Base-by-base conservation (phyloP, 2,888 invertebrate genomes). In the Cephus pygmeus region DNA sequence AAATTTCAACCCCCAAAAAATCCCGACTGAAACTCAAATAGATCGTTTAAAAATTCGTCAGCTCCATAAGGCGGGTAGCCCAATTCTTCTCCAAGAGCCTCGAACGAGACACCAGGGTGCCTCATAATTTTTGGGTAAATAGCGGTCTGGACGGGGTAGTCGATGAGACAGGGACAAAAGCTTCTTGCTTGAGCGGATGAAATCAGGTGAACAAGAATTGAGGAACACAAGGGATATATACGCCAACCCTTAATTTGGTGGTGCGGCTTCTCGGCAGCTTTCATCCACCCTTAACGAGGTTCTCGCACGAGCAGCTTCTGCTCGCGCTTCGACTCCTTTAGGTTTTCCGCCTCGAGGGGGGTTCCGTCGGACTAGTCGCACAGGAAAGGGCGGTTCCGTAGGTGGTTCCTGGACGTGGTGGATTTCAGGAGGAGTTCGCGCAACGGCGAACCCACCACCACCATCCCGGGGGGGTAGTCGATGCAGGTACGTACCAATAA, bases 221-320 rank as follows among this genome's bases (percentile, higher is more conserved):
- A 23, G 56, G 56, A 56, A 56, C 56, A 56, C 56, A 56, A 56
- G 56, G 56, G 23, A 23, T 9, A 56, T 9, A 23, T 56, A 56
- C 56, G 56, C 23, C 56, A 56, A 56, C 23, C 56, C 56, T 56
- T 56, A 56, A 56, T 56, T 56, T 73, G 78, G 71, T 76, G 75
- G 75, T 75, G 76, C 75, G 81, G 76, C 82, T 83, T 84, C 79
- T 81, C 80, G 40, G 77, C 79, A 77, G 74, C 81, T 83, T 83
- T 84, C 81, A 84, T 82, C 83, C 81, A 79, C 81, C 79, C 83
- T 83, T 85, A 85, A 85, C 83, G 85, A 85, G 84, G 82, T 84
- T 81, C 79, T 80, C 75, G 73, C 77, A 77, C 71, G 77, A 78
- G 77, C 78, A 74, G 73, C 75, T 73, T 31, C 78, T 73, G 56